phyloP scores from a whole-genome alignment of 2,888 invertebrate species.

The Leucophenga maculata region DNA sequence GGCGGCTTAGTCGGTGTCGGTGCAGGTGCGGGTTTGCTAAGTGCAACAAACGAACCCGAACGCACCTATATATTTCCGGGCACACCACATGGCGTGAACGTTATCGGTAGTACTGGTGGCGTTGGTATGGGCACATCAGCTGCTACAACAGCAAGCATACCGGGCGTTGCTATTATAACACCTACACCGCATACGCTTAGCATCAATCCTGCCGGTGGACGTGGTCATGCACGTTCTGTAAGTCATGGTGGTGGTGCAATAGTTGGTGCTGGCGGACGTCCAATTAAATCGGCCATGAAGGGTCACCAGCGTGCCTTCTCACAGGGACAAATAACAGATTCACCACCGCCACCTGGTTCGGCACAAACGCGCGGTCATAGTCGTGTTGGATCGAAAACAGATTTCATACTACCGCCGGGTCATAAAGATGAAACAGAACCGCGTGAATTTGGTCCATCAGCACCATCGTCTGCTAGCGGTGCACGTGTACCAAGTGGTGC shows the following conservation, averaged over 20 bases:
- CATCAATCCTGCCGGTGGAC: slow-evolving; percentile 46
- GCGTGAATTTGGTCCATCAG: slow-evolving; percentile 71
- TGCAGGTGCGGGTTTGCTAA: slow-evolving; percentile 22
- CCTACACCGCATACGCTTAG: slow-evolving; percentile 38
- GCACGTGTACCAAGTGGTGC: slow-evolving; percentile 47
- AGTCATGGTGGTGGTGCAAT: slow-evolving; percentile 83
- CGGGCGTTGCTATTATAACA: slow-evolving; percentile 55
- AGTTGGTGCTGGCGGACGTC: slow-evolving; percentile 75
- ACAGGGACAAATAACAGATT: slow-evolving; percentile 87
- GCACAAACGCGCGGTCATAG: slow-evolving; percentile 77
- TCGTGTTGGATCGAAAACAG: slow-evolving; percentile 88
- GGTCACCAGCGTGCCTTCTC: slow-evolving; percentile 90
- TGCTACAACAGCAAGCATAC: slow-evolving; percentile 51
- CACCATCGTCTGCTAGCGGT: slow-evolving; percentile 72
- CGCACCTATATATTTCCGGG: slow-evolving; percentile 71
- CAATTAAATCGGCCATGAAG: slow-evolving; percentile 81
- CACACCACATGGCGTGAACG: slow-evolving; percentile 46
- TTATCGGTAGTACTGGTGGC: slow-evolving; percentile 47
- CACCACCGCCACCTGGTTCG: slow-evolving; percentile 64
- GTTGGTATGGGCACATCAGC: slow-evolving; percentile 46
- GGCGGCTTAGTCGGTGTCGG: slow-evolving; percentile 26
- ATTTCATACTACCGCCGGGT: slow-evolving; percentile 90
- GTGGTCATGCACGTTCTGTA: slow-evolving; percentile 85
- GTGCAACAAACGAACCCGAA: slow-evolving; percentile 60
- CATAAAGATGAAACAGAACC: slow-evolving; percentile 84